phyloP scores from a whole-genome alignment of 1,140 invertebrate genomes.

The Thaumatotibia leucotreta region DNA sequence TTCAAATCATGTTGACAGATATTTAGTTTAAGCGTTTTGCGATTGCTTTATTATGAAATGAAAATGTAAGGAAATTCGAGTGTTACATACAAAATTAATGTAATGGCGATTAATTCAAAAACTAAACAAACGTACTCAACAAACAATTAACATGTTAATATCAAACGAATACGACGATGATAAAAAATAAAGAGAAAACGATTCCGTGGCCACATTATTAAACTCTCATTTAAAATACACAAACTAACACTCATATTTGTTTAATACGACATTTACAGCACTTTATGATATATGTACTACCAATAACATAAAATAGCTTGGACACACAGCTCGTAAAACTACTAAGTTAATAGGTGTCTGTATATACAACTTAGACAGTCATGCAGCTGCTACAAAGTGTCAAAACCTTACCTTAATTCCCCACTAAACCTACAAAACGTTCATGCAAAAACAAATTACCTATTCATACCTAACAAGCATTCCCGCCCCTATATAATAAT shows the following conservation, averaged over 20 bases:
- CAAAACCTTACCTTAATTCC: background rate
- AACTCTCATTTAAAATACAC: background rate
- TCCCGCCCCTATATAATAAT: slow-evolving; percentile 32
- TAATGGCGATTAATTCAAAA: no score
- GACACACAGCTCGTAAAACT: background rate
- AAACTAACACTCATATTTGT: background rate
- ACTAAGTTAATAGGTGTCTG: background rate
- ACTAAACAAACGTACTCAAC: no score
- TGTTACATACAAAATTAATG: no score
- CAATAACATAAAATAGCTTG: slow-evolving; percentile 20
- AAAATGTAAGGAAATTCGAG: no score
- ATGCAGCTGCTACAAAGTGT: slow-evolving; percentile 7
- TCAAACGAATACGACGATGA: no score
- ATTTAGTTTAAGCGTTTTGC: background rate
- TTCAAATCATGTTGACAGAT: slow-evolving; percentile 1
- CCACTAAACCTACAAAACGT: slow-evolving; percentile 3
- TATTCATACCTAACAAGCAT: slow-evolving; percentile 20
- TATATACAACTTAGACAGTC: background rate
- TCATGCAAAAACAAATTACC: slow-evolving; percentile 20
- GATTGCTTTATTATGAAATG: background rate
- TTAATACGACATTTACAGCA: slow-evolving; percentile 6
- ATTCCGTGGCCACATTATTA: background rate
- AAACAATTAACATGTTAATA: no score
- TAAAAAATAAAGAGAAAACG: no score
- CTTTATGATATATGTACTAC: background rate